phyloP scores from a whole-genome alignment of 2,113 vertebrate genomes.

The Amphiprion ocellaris region DNA sequence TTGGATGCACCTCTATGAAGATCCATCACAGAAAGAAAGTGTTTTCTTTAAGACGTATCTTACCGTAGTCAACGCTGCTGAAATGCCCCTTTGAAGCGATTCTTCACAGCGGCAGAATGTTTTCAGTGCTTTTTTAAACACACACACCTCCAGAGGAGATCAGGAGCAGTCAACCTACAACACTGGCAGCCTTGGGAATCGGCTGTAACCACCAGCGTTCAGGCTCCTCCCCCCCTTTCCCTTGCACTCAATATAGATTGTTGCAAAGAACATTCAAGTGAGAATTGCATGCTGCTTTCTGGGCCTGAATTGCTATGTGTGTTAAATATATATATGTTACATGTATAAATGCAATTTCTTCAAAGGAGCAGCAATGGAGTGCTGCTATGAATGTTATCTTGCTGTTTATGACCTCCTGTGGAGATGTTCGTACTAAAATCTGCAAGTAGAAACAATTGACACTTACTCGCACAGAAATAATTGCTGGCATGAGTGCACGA shows the following conservation, averaged over 20 bases:
- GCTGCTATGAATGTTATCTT: constrained; percentile 10
- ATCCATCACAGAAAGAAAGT: constrained; percentile 68
- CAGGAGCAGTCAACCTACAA: constrained; percentile 71
- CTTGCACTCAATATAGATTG: constrained; percentile 42
- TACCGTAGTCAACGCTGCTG: constrained; percentile 61
- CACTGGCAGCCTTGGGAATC: constrained; percentile 63
- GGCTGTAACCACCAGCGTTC: constrained; percentile 55
- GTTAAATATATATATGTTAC: not conserved
- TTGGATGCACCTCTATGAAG: constrained; percentile 61
- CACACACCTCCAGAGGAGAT: constrained; percentile 66
- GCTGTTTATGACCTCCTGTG: constrained; percentile 39
- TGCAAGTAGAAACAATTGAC: constrained; percentile 52
- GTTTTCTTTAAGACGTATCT: constrained; percentile 69
- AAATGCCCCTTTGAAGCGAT: constrained; percentile 71
- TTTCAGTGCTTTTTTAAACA: constrained; percentile 63
- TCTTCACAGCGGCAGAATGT: constrained; percentile 65
- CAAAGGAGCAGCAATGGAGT: constrained; percentile 41
- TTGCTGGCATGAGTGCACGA: constrained; percentile 33
- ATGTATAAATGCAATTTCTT: not conserved
- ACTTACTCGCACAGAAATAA: constrained; percentile 27
- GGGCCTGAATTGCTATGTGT: not conserved
- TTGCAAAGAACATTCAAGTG: constrained; percentile 37
- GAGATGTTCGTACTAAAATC: constrained; percentile 28
- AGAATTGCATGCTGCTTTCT: constrained; percentile 11
- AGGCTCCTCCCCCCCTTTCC: not conserved